Base-by-base conservation (phyloP, 2,888 invertebrate genomes). In the Iselma pallidipennis region DNA sequence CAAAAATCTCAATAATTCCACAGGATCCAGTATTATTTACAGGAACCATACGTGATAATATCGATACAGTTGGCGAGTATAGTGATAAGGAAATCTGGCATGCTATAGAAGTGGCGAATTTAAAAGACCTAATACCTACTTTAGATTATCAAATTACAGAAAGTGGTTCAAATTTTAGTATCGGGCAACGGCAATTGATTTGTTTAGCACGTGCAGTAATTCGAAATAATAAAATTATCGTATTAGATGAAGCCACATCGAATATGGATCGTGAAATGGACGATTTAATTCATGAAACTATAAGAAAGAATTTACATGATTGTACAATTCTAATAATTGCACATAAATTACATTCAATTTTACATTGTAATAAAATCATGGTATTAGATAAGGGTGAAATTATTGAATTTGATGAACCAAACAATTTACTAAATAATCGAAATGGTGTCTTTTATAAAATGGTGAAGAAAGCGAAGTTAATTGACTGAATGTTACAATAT, bases 251-350 rank as follows among this genome's bases (percentile, higher is more conserved):
- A 82, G 92, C 93, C 49, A 93, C 93, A 1, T 91, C 92, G 29
- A 92, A 92, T 75, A 91, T 93, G n/a, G 93, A 93, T 80, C 88
- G 88, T 0, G 87, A 88, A 61, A 92, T 92, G 26, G 92, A 93
- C 74, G 85, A 85, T 1, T 77, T 92, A 14, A 92, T 94, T 66
- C 92, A 92, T 75, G 83, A 84, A 31, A 91, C 91, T 0, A 91
- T 94, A 63, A 83, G 91, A 66, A 84, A 83, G 53, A 89, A 91
- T 77, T 94, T 94, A 76, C 84, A 83, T 0, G 83, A 87, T 26
- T 93, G 92, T 77, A 93, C 93, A 0, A 91, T 94, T 33, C 84
- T 94, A 53, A 93, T 92, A 0, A 91, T 94, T 54, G 94, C 94
- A 28, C 94, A 94, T 81, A 85, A 93, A 45, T 85, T 95, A 4